Evolutionary conservation across 2,797 vertebrate species (phyloP), one percentile per base, ranked within the genome.

Genomic region (Pangasius larnaudii): DNA sequence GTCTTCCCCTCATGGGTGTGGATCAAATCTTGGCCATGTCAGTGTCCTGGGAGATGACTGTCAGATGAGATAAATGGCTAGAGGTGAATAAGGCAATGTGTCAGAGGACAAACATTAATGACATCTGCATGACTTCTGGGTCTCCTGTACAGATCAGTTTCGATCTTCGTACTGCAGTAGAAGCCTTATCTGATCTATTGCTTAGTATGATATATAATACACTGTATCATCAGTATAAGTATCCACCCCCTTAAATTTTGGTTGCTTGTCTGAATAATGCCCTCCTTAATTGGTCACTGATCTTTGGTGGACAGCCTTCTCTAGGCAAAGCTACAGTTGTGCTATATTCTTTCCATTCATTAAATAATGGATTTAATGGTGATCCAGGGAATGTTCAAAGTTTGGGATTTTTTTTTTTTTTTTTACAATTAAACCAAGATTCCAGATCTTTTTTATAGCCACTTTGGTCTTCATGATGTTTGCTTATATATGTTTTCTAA

Each of bases 11-110:
- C 18, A 3, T 5, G 33, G 30, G 61, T 67, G 46, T 33, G 81
- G 39, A 84, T 42, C 42, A 42, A 24, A 69, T 36, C 85, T 85
- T 82, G 58, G 27, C 67, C 33, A 30, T 33, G 67, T 89, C 78
- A 18, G 11, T 58, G 36, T 67, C 14, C 13, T 65, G 33, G 4
- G 39, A 85, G 33, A 27, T 49, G 13, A 78, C 36, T 24, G 56
- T 82, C 27, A 36, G 58, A 51, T 11, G 14, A 71, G 22, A 18
- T 27, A 51, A 51, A 58, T 79, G 30, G 30, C 33, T 5, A 39
- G 7, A 85, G 63, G 27, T 36, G 39, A 51, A 51, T 49, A 46
- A 46, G 46, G 58, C 36, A 81, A 27, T 58, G 51, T 6, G 3
- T 61, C n/a, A 8, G 49, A 80, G 24, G 19, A 65, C n/a, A 61